Evolutionary conservation across 2,797 vertebrate genomes (phyloP), one percentile per base, ranked within the genome.

Genomic region (Parotocinclus haroldoi): DNA sequence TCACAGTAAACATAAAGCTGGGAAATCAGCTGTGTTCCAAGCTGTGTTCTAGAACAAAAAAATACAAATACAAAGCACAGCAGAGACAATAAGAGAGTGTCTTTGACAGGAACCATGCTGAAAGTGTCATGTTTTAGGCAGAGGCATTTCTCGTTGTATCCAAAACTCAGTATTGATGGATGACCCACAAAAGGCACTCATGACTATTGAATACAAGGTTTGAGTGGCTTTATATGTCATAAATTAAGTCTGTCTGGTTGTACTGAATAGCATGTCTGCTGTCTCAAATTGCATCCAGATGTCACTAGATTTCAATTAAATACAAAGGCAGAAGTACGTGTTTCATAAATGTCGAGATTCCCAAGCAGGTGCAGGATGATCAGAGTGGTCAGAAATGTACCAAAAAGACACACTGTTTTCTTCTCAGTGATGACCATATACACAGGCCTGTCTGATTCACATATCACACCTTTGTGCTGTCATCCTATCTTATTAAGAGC

Each of bases 261-360:
- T 85, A 85, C 84, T 81, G 85, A 87, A 84, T 78, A 81, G 82
- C 86, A 86, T 83, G 78, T 88, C 87, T 85, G 78, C 79, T 78
- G 71, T 86, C 85, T 90, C 87, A 81, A 80, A 86, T 90, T 90
- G 83, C 88, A 55, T 87, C 87, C 90, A 92, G 87, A 92, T 92
- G 90, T 90, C 86, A 81, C 73, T 66, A 78, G 81, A 79, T 88
- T 91, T 91, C 89, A 90, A 86, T 88, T 87, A 79, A 82, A 86
- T 84, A 86, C 84, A 87, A 83, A 86, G 84, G 81, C 77, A 72
- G 80, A 78, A 82, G 63, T 86, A 88, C 73, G 89, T 88, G 88
- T 91, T 90, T 87, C 89, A 90, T 85, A 87, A 89, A 79, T 76
- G 80, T 76, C 54, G 51, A 80, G 80, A 80, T 78, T 74, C 58